These are phyloP conservation scores for Spisula subtruncata DNA, from an alignment of 2,888 invertebrate species.

Conservation along the genomic window DNA sequence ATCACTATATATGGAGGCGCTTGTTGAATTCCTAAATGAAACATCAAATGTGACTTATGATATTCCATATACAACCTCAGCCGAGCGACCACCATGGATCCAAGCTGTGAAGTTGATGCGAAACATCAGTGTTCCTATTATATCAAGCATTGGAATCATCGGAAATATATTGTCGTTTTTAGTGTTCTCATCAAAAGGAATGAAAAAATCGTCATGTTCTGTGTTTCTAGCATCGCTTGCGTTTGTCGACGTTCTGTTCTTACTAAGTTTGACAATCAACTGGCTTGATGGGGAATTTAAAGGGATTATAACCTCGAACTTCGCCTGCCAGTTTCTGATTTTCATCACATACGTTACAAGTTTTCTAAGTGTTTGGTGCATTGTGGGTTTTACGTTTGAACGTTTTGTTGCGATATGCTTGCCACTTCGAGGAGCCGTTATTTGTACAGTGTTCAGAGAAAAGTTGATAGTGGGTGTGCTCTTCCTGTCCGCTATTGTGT, in stretches of 20 bases:
- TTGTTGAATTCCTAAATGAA: not conserved
- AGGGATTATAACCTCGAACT: slow-evolving; percentile 84
- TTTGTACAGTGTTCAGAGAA: slow-evolving; percentile 77
- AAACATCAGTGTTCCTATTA: slow-evolving; percentile 89
- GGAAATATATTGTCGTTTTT: slow-evolving; percentile 93
- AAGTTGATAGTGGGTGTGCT: slow-evolving; percentile 72
- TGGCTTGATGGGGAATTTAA: slow-evolving; percentile 78
- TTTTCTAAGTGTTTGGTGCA: slow-evolving; percentile 94
- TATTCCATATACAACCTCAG: not conserved
- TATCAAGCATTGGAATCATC: slow-evolving; percentile 92
- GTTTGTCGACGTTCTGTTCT: slow-evolving; percentile 86
- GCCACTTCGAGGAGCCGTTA: slow-evolving; percentile 89
- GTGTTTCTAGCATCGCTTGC: slow-evolving; percentile 93
- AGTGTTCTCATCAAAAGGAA: slow-evolving; percentile 92
- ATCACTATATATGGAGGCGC: not conserved
- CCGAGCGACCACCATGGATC: not conserved
- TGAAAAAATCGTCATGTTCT: slow-evolving; percentile 92
- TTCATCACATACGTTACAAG: slow-evolving; percentile 90
- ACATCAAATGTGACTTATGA: not conserved
- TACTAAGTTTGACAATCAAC: slow-evolving; percentile 90
- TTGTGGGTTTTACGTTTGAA: slow-evolving; percentile 95
- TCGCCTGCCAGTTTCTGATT: slow-evolving; percentile 89
- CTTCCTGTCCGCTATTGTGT: slow-evolving; percentile 59
- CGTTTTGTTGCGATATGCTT: slow-evolving; percentile 94
- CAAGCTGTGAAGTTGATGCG: slow-evolving; percentile 31